phyloP scores from a whole-genome alignment of 1,140 invertebrate genomes.

The Lerema accius region DNA sequence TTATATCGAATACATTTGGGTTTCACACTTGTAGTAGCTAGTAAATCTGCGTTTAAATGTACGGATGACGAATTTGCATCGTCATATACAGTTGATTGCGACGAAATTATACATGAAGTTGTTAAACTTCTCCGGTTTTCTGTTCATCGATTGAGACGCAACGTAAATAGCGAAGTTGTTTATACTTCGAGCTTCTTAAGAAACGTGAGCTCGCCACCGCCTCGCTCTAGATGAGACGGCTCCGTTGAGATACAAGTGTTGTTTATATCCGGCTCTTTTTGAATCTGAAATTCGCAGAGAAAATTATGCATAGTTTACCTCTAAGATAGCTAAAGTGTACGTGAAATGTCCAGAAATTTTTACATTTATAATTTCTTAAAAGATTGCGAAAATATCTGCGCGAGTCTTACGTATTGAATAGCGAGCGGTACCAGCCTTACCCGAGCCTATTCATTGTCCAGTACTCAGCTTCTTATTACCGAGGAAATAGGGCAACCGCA shows the following conservation, averaged over 20 bases:
- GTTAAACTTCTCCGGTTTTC: constrained; percentile 41
- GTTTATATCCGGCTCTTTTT: constrained; percentile 69
- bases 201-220: constrained; percentile 56
- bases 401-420: constrained; percentile 48
- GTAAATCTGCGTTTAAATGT: no score
- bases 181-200: constrained; percentile 65
- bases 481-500: constrained; percentile 44
- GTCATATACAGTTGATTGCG: constrained; percentile 1
- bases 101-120: constrained; percentile 28
- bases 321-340: constrained; percentile 56
- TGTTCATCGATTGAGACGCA: constrained; percentile 40
- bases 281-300: constrained; percentile 45
- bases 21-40: no score
- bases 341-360: constrained; percentile 39
- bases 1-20: no score
- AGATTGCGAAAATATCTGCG: constrained; percentile 41
- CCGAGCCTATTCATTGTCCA: constrained; percentile 42
- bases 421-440: constrained; percentile 39
- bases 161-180: constrained; percentile 65
- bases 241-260: constrained; percentile 70
- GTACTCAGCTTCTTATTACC: constrained; percentile 43
- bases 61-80: no score
- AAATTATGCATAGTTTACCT: constrained; percentile 68
- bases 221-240: constrained; percentile 65
- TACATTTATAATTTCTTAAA: constrained; percentile 42